These are phyloP conservation scores for Tortrix viridana DNA, from an alignment of 2,888 invertebrate genomes.

Conservation along the genomic window DNA sequence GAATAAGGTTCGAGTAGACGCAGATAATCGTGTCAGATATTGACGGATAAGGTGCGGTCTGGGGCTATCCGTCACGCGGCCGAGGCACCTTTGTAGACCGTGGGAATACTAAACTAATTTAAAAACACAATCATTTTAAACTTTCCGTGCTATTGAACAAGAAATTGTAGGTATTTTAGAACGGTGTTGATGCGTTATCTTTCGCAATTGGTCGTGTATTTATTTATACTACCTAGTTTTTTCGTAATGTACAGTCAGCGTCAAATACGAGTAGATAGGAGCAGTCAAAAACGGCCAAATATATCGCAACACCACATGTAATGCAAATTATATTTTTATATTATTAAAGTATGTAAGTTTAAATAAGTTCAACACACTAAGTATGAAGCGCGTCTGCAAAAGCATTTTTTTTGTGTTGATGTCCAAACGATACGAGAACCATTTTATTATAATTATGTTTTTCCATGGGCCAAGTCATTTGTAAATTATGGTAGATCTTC, in stretches of 20 bases:
- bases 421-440: constrained; percentile 16
- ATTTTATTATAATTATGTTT: constrained; percentile 36
- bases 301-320: no score
- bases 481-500: constrained; percentile 69
- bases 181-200: no score
- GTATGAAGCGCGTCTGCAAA: no score
- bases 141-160: neutral
- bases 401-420: constrained; percentile 1
- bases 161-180: neutral
- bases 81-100: constrained; percentile 54
- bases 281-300: no score
- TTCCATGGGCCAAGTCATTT: constrained; percentile 43
- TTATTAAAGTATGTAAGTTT: no score
- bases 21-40: constrained; percentile 33
- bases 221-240: no score
- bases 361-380: no score
- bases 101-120: constrained; percentile 55
- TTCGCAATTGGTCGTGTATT: no score
- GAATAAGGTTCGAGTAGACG: constrained; percentile 7
- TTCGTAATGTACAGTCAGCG: no score
- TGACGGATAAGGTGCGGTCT: constrained; percentile 57
- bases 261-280: no score
- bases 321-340: no score
- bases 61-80: constrained; percentile 64
- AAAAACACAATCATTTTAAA: constrained; percentile 26